Evolutionary conservation across 2,113 vertebrate genomes (phyloP), one percentile per base, ranked within the genome.

Genomic region (Pantherophis guttatus): DNA sequence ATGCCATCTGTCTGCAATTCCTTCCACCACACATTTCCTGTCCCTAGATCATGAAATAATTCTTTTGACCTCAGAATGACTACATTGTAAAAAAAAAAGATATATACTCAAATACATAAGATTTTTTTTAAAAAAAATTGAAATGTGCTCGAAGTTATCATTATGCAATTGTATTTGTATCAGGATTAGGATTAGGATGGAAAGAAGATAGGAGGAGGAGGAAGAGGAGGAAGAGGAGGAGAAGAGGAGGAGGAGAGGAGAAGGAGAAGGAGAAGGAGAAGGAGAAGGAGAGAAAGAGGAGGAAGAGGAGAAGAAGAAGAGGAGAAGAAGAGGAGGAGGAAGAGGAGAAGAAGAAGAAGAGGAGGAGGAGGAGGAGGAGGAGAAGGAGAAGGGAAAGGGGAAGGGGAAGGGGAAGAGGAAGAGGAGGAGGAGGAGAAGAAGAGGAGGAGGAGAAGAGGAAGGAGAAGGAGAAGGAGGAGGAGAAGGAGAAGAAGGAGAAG

Each of bases 401-500:
- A 44, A 44, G 44, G 44, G 3, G 44, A 44, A 44, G 44, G 0
- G 39, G 39, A 44, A 1, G 39, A 44, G 39, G 2, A 39, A 2
- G 39, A 44, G 39, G 2, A 44, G 39, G 2, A 44, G 39, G 2
- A 44, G 39, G 3, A 44, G 39, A 2, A 1, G 39, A 39, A 1
- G 39, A 39, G 39, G 39, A 39, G 39, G 39, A 39, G 39, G 8
- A 62, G 24, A 24, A 62, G 17, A 0, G 17, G 54, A 6, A 57
- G 57, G 2, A 23, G 70, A 2, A 17, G 70, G 6, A 29, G n/a
- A 7, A 15, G n/a, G 2, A n/a, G 70, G 5, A n/a, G 39, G 2
- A 39, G 44, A 3, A 44, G 3, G 3, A 44, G 10, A 6, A n/a
- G n/a, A 5, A 6, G n/a, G 24, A 9, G 2, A 8, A 3, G 8